Base-by-base conservation (phyloP, 2,888 invertebrate species). In the Aleiodes alternator region DNA sequence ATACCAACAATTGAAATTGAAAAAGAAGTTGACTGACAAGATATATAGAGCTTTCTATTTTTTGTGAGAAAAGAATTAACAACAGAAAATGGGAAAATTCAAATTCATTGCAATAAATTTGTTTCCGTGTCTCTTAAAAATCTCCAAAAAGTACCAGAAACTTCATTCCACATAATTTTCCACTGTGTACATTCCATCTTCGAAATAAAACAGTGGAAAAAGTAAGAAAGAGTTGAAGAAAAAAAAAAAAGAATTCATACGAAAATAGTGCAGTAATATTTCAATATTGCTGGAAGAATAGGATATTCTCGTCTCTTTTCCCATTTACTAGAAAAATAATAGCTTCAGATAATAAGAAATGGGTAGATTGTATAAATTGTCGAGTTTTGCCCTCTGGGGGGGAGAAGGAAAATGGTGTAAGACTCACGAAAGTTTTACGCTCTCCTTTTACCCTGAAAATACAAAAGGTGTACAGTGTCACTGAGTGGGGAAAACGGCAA, bases 291-390 rank as follows among this genome's bases (percentile, higher is more conserved):
- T 48, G n/a, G 6, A 16, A 48, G 16, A 64, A 43, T 64, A 23
- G 64, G 38, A 43, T 43, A 8, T 43, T 8, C 43, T 14, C 43
- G 16, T 55, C 55, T 64, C 48, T 43, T 23, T 48, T 16, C 66
- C 29, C 61, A 69, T 23, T 69, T 55, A 61, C 16, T 68, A 70
- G 38, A 73, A 56, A 61, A 74, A 69, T 38, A 69, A 64, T 48
- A 73, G 77, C 80, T 78, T 71, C 66, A 76, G 80, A 80, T 80
- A 80, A 80, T 80, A 79, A 80, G 76, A 78, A 75, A 75, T 43
- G 43, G 43, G 80, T 77, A 76, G 77, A 80, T 79, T 79, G 64
- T 64, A 79, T 79, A 79, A 79, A 79, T 79, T 78, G 79, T 79
- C 79, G 78, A 75, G 75, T 79, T 73, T 76, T 64, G 48, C 64